Evolutionary conservation across 2,113 vertebrate genomes (phyloP), one percentile per base, ranked within the genome.

Genomic region (Gallinago jamesoni): DNA sequence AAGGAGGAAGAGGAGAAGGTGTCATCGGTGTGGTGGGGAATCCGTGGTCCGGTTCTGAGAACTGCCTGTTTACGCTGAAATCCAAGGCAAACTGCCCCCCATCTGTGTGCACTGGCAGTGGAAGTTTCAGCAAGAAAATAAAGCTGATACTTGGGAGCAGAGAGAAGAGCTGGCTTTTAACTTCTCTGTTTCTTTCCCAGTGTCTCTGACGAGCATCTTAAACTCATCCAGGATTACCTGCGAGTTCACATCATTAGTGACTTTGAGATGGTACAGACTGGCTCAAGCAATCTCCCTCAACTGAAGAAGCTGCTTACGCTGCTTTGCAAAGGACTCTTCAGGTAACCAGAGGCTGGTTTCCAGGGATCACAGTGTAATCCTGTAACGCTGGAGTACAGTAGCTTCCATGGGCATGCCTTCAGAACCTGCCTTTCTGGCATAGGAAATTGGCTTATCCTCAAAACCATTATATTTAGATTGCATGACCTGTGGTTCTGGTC

Each of bases 301-400:
- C 98, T 99, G 45, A 99, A 98, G 97, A 99, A 99, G 92, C 98
- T 99, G 12, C 98, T 97, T 4, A 75, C 93, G 9, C 80, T 95
- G 12, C 98, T 99, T 84, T 99, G 99, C 98, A 99, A 98, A 96
- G 99, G 98, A 59, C 98, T 99, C 27, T 99, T 98, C 97, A 99
- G 99, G 99, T 99, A 98, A 93, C 52, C 35, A 64, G 48, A 78
- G 52, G 43, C 48, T 84, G 50, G 3, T 79, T 87, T 86, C 67
- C 73, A 68, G 73, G 77, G 33, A 33, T 52, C 37, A 20, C 24
- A 57, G 33, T 35, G 30, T 57, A 55, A 73, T n/a, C 35, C 37
- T 27, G 5, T 67, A 53, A 48, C 37, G 7, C 31, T 24, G 30
- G 27, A 64, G 48, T 76, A n/a, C n/a, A 3, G 2, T 24, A 75